Evolutionary conservation across 2,888 invertebrate species (phyloP), one percentile per base, ranked within the genome.

Genomic region (Ectemnius continuus): DNA sequence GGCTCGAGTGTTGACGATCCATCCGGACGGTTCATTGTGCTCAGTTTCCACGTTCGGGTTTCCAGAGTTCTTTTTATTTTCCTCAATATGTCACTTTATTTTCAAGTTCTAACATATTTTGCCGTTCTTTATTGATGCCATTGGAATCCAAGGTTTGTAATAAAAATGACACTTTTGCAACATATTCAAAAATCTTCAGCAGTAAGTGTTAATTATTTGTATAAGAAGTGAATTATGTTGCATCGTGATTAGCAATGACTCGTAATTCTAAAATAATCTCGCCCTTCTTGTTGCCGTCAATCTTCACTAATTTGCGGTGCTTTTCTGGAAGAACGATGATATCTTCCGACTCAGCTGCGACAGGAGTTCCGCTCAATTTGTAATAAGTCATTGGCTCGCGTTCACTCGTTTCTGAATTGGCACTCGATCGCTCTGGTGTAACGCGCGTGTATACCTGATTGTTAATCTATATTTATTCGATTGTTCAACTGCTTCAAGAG

Each of bases 231-330:
- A 13, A 14, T 52, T 52, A 52, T 60, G 26, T 45, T 45, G 47
- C 67, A 60, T 86, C 83, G 80, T 87, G 87, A 81, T 88, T 89
- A 28, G 88, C 88, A 45, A 86, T 87, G 64, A 89, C 88, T 56
- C 89, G 88, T 66, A 89, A 84, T 68, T 89, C 89, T 73, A 89
- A 70, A 73, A 89, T 84, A 57, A 89, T 80, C 78, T 89, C 88
- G 47, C 87, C 88, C 76, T 86, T 88, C 58, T 78, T 84, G 78
- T 78, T 78, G 57, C 81, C 81, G 77, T 82, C 80, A 69, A 86
- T 75, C 75, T 84, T 86, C 74, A 84, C 72, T 60, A 85, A 72
- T 73, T 86, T 88, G 59, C 82, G 84, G 63, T 75, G 83, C 76
- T 76, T 80, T 73, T 85, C 85, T 18, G 84, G 78, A 20, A 70